phyloP scores from a whole-genome alignment of 2,113 vertebrate genomes.

The Merops nubicus region DNA sequence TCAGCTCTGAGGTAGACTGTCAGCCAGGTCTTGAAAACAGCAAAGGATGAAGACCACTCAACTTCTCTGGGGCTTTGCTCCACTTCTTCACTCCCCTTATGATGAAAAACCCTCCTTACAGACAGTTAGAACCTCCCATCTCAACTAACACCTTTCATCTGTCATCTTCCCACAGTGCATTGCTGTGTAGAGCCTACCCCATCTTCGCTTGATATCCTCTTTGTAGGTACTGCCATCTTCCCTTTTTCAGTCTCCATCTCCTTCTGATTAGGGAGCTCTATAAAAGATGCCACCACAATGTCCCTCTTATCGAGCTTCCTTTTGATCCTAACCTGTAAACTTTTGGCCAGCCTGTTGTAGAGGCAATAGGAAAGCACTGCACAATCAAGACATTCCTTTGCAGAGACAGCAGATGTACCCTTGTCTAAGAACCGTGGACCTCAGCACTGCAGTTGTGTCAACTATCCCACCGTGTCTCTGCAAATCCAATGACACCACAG shows the following conservation, averaged over 20 bases:
- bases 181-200: neutral
- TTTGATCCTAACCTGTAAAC: neutral
- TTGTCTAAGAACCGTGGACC: neutral
- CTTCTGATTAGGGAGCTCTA: neutral
- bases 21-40: neutral
- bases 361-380: neutral
- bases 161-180: neutral
- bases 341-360: neutral
- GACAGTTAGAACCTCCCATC: neutral
- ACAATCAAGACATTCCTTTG: neutral
- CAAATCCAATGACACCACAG: neutral
- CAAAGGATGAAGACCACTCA: neutral
- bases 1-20: neutral
- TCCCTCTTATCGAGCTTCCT: neutral
- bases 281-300: neutral
- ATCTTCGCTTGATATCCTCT: neutral
- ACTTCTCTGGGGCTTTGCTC: neutral
- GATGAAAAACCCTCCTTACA: neutral
- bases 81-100: neutral
- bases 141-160: neutral
- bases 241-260: neutral
- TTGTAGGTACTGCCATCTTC: neutral
- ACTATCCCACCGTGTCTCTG: neutral
- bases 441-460: neutral
- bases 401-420: neutral